A percentile compares a stretch with the other conserved stretches of the same genome.
Evolutionary conservation across 2,113 vertebrate species (phyloP).

Genomic region (Tricholaema leucomelas): DNA sequence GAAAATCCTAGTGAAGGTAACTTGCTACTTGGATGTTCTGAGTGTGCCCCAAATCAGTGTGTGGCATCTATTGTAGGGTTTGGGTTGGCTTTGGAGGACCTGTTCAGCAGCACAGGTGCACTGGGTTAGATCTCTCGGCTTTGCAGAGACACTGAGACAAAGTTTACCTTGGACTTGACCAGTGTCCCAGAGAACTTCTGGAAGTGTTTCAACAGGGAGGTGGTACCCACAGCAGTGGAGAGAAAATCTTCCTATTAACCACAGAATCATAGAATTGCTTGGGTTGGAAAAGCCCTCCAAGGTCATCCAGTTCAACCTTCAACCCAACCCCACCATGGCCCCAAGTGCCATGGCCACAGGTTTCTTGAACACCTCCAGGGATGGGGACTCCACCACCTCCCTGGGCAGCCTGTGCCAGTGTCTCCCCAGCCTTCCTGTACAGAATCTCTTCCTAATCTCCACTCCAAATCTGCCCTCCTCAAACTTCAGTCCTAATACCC

Average conservation of each 20-base stretch:
- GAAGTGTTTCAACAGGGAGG: background rate
- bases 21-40: background rate
- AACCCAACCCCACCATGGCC: no score
- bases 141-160: background rate
- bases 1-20: conserved; percentile 97
- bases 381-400: no score
- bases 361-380: no score
- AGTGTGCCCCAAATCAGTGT: background rate
- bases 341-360: no score
- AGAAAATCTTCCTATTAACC: background rate
- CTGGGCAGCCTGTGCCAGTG: no score
- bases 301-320: no score
- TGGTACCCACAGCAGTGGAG: background rate
- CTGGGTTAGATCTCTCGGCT: background rate
- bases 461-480: no score
- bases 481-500: no score
- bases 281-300: no score
- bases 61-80: background rate
- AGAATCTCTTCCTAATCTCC: no score
- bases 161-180: background rate
- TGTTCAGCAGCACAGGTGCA: background rate
- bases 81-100: background rate
- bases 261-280: no score
- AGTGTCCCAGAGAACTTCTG: background rate
- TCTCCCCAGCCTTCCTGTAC: no score